Conservation (phyloP, 2,888 invertebrate species). For the Empis livida region DNA sequence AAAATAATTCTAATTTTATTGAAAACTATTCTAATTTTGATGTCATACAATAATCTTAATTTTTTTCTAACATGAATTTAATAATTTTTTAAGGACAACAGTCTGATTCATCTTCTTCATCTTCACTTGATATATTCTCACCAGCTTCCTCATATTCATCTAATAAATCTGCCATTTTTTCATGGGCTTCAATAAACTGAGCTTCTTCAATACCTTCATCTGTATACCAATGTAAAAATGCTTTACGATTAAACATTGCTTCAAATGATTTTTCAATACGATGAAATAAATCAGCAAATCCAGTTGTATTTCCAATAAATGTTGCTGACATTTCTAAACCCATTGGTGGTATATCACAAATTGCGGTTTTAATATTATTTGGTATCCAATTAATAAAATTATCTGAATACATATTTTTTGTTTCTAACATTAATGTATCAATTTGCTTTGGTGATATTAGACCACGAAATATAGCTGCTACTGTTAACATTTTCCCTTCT, state of each 20-base stretch:
- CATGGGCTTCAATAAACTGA: background rate
- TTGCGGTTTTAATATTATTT: slow-evolving; percentile 72
- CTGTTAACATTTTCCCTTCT: slow-evolving; percentile 63
- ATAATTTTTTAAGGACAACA: too few species aligned
- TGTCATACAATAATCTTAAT: too few species aligned
- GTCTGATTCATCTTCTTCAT: too few species aligned
- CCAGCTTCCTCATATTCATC: too few species aligned
- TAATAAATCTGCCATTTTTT: too few species aligned
- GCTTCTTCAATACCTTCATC: background rate
- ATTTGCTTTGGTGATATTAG: slow-evolving; percentile 39
- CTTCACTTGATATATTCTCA: too few species aligned
- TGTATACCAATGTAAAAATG: background rate
- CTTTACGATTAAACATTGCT: background rate
- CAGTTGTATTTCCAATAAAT: slow-evolving; percentile 71
- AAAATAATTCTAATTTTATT: too few species aligned
- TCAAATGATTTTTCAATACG: slow-evolving; percentile 38
- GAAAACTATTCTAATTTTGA: too few species aligned
- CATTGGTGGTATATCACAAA: slow-evolving; percentile 73
- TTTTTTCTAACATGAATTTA: too few species aligned
- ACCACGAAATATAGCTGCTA: slow-evolving; percentile 57
- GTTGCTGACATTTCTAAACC: slow-evolving; percentile 77
- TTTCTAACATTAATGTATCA: slow-evolving; percentile 44
- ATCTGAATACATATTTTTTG: slow-evolving; percentile 60
- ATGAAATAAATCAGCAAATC: slow-evolving; percentile 67
- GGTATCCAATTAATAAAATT: slow-evolving; percentile 75